Percentiles rank a stretch among this genome's conserved stretches.
phyloP scores from a whole-genome alignment of 2,888 invertebrate species.

The Macaria notata region DNA sequence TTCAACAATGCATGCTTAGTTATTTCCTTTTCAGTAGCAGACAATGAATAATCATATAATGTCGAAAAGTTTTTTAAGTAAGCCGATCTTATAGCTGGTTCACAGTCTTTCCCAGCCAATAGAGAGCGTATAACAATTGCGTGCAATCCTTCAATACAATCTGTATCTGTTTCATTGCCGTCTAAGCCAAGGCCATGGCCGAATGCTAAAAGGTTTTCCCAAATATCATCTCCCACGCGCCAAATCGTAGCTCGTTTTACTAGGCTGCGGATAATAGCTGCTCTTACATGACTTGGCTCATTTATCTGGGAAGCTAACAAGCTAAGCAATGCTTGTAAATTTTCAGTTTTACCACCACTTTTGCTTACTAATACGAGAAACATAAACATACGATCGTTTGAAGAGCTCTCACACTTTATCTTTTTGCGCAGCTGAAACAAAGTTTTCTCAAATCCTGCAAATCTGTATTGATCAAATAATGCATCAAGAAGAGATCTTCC shows the following conservation, averaged over 20 bases:
- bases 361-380: slow-evolving; percentile 63
- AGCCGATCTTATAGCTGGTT: slow-evolving; percentile 35
- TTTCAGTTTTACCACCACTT: slow-evolving; percentile 48
- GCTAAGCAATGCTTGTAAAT: slow-evolving; percentile 44
- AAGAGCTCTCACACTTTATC: slow-evolving; percentile 42
- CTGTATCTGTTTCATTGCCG: slow-evolving; percentile 42
- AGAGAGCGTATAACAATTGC: slow-evolving; percentile 53
- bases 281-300: slow-evolving; percentile 45
- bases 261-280: slow-evolving; percentile 50
- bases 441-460: slow-evolving; percentile 49
- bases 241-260: slow-evolving; percentile 54
- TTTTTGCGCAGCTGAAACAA: slow-evolving; percentile 47
- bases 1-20: slow-evolving; percentile 35
- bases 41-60: slow-evolving; percentile 48
- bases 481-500: slow-evolving; percentile 42
- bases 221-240: slow-evolving; percentile 47
- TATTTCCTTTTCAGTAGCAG: slow-evolving; percentile 36
- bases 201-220: slow-evolving; percentile 51
- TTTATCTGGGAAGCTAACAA: slow-evolving; percentile 48
- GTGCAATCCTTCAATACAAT: slow-evolving; percentile 58
- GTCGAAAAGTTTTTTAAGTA: slow-evolving; percentile 48
- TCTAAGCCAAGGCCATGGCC: slow-evolving; percentile 55
- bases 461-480: slow-evolving; percentile 56
- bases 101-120: slow-evolving; percentile 32
- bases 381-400: slow-evolving; percentile 54